Evolutionary conservation across 2,113 vertebrate species (phyloP).

Genomic region (Lonchura striata): DNA sequence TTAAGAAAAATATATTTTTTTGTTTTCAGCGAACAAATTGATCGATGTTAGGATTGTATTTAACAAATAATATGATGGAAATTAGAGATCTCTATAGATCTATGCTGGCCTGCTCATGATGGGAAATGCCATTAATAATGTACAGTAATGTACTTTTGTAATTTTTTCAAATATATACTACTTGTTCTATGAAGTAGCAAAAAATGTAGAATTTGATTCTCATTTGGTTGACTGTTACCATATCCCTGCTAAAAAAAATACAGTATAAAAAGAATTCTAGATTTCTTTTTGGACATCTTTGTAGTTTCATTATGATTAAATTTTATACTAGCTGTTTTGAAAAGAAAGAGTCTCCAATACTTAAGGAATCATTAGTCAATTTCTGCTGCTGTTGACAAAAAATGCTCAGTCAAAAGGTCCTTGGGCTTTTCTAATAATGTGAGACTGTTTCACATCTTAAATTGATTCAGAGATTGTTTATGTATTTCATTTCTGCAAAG

Average conservation of each 20-base stretch:
- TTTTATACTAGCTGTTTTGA: background rate
- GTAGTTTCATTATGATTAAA: background rate
- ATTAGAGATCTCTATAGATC: background rate
- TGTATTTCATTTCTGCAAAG: background rate
- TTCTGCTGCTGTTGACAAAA: background rate
- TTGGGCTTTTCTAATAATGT: background rate
- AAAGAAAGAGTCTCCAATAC: background rate
- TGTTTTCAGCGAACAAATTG: background rate
- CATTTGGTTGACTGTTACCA: background rate
- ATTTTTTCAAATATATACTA: background rate
- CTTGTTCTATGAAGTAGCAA: background rate
- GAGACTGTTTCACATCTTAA: background rate
- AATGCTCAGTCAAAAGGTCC: background rate
- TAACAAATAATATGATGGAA: background rate
- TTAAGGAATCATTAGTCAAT: background rate
- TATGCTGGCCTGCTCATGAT: background rate
- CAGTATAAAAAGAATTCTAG: background rate
- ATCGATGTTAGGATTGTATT: background rate
- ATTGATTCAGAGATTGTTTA: background rate
- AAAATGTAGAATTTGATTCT: background rate
- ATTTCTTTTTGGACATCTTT: background rate
- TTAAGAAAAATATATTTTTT: background rate
- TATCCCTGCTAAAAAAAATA: background rate
- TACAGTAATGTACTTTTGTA: background rate
- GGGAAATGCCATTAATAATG: background rate